phyloP scores from a whole-genome alignment of 1,140 invertebrate genomes.

The Drosophila navojoa region DNA sequence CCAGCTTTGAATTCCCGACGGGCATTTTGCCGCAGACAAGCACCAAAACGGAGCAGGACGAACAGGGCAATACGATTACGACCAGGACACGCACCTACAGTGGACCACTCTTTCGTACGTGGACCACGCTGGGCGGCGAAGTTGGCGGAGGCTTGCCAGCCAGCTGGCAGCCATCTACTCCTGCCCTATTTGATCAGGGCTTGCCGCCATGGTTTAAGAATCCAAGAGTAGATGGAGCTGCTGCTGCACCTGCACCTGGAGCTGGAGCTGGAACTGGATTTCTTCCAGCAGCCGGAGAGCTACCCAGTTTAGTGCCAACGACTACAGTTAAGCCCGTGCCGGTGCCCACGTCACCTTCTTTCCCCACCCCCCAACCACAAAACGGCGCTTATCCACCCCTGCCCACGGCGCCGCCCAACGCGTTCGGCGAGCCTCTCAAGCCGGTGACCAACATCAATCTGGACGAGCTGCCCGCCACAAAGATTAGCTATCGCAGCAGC shows the following conservation, averaged over 20 bases:
- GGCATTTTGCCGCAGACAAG: slow-evolving; percentile 16
- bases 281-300: neutral
- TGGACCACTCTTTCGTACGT: neutral
- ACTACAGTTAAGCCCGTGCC: neutral
- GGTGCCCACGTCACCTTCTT: neutral
- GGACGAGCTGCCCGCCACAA: slow-evolving; percentile 15
- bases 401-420: slow-evolving; percentile 24
- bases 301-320: neutral
- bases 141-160: neutral
- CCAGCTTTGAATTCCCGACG: slow-evolving; percentile 14
- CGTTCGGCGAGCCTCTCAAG: slow-evolving; percentile 37
- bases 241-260: neutral
- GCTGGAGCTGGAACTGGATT: too few species aligned
- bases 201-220: slow-evolving; percentile 17
- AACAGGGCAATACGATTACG: slow-evolving; percentile 37
- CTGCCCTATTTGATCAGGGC: slow-evolving; percentile 4
- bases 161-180: slow-evolving; percentile 4
- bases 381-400: neutral
- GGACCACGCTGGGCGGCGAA: neutral
- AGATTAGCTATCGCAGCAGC: slow-evolving; percentile 8
- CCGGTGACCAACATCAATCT: neutral
- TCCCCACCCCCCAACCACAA: neutral
- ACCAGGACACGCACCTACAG: slow-evolving; percentile 11
- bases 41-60: slow-evolving; percentile 28
- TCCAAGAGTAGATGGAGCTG: neutral